These are phyloP conservation scores for Ectemnius lituratus DNA, from an alignment of 2,888 invertebrate genomes.

Conservation along the genomic window DNA sequence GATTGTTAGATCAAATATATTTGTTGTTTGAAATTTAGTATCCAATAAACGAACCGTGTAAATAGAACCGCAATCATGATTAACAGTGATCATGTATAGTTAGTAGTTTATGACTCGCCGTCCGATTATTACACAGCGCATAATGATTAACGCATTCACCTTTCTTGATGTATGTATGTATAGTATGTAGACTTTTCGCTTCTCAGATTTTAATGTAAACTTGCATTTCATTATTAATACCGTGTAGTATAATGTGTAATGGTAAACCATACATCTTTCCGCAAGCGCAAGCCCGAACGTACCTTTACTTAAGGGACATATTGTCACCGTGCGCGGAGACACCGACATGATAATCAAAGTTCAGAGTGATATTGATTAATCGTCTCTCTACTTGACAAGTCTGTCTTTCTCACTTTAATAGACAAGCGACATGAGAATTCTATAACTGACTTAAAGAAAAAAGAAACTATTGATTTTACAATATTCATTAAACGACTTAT, in stretches of 20 bases:
- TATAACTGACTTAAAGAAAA: no score
- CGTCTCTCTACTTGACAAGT: conserved; percentile 15
- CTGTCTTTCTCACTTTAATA: conserved; percentile 21
- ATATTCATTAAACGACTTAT: no score
- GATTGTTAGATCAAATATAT: conserved; percentile 62
- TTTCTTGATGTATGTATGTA: neutral
- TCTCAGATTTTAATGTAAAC: conserved; percentile 42
- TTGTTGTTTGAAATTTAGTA: conserved; percentile 59
- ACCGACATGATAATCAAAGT: no score
- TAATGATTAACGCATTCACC: conserved; percentile 52
- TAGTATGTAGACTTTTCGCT: conserved; percentile 49
- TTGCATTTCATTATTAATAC: conserved; percentile 50
- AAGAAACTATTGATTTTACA: no score
- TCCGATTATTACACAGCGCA: conserved; percentile 47
- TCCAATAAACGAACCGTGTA: conserved; percentile 70
- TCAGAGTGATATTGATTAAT: no score
- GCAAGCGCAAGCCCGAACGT: conserved; percentile 57
- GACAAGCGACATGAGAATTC: no score
- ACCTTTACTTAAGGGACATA: conserved; percentile 52
- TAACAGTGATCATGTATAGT: conserved; percentile 70
- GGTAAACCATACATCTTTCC: conserved; percentile 49
- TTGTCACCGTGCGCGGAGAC: conserved; percentile 21
- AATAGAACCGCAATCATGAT: conserved; percentile 71
- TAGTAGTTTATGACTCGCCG: conserved; percentile 26
- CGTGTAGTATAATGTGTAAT: conserved; percentile 54